A percentile compares a stretch with the other conserved stretches of the same genome.
These are phyloP conservation scores for Dicranocentrus wangi DNA, from an alignment of 2,888 invertebrate species.

Conservation along the genomic window DNA sequence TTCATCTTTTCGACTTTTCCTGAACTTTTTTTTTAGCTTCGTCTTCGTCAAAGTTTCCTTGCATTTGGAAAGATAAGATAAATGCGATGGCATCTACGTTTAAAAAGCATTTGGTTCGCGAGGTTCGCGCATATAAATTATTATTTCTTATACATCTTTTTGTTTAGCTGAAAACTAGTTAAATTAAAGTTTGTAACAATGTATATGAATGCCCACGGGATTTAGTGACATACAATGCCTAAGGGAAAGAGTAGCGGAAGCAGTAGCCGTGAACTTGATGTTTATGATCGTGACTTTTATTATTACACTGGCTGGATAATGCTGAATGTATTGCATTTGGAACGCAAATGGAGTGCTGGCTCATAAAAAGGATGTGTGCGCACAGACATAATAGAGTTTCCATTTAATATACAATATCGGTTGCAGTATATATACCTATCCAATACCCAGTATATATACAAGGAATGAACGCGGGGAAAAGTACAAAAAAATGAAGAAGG, in stretches of 20 bases:
- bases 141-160: no score
- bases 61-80: conserved; percentile 9
- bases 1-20: background rate
- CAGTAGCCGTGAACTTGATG: conserved; percentile 60
- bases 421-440: background rate
- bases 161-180: no score
- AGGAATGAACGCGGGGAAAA: background rate
- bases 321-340: background rate
- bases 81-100: background rate
- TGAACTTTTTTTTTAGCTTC: background rate
- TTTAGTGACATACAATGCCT: background rate
- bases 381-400: background rate
- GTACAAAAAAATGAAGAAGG: no score
- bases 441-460: background rate
- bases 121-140: no score
- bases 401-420: background rate
- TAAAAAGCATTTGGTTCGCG: no score
- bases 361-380: background rate
- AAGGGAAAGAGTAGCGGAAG: conserved; percentile 17
- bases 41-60: background rate
- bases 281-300: conserved; percentile 58
- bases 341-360: conserved; percentile 21
- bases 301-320: conserved; percentile 32
- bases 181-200: no score
- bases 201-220: no score